A percentile compares a stretch with the other conserved stretches of the same genome.
Conservation (phyloP, 2,888 invertebrate genomes). For the Caenorhabditis wallacei region DNA sequence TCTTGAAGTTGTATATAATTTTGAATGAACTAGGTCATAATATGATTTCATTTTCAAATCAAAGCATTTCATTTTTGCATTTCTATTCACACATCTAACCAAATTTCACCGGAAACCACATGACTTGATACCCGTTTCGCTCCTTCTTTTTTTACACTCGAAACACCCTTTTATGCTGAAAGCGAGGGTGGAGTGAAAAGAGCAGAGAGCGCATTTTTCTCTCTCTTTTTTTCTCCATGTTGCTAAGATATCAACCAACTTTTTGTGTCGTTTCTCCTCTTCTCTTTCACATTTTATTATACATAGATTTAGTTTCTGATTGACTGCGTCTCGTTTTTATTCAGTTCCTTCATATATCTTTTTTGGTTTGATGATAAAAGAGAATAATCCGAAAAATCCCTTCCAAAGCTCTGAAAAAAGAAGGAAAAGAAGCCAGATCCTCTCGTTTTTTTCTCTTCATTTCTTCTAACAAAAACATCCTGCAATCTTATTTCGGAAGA, state of each 20-base stretch:
- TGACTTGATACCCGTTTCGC: constrained; percentile 17
- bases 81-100: not conserved
- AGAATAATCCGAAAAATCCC: constrained; percentile 41
- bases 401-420: constrained; percentile 28
- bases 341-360: constrained; percentile 6
- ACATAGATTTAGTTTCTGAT: constrained; percentile 43
- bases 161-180: constrained; percentile 38
- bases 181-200: constrained; percentile 47
- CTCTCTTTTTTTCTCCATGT: constrained; percentile 24
- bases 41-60: not conserved
- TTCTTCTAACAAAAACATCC: constrained; percentile 21
- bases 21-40: not conserved
- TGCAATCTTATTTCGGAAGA: constrained; percentile 19
- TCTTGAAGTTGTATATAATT: not conserved
- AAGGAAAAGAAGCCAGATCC: constrained; percentile 31
- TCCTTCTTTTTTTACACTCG: not conserved
- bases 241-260: constrained; percentile 55
- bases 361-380: constrained; percentile 23
- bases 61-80: not conserved
- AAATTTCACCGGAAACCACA: constrained; percentile 17
- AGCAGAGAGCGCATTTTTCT: not conserved
- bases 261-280: constrained; percentile 39
- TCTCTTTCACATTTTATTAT: constrained; percentile 26
- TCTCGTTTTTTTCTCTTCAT: not conserved
- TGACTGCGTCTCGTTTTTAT: constrained; percentile 43